Base-by-base conservation (phyloP, 2,113 vertebrate species). In the Coreoperca whiteheadi region DNA sequence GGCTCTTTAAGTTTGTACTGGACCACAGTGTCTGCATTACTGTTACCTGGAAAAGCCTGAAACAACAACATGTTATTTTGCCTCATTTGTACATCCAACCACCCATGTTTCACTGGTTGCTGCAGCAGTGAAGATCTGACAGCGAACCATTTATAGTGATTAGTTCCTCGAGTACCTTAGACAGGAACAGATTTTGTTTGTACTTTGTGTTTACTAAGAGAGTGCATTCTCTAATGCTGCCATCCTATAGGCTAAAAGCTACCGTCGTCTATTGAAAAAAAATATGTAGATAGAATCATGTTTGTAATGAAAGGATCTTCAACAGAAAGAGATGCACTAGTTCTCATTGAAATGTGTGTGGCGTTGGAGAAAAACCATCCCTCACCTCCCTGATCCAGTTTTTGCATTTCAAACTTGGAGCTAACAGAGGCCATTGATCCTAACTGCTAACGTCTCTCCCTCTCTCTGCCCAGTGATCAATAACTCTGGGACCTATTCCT, bases 21-120 rank as follows among this genome's bases (percentile, higher is more conserved):
- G 59, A 93, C 90, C 81, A 94, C 92, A 2, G 89, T 88, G 90
- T 94, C 93, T 4, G 93, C 93, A 10, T 94, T 94, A 15, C 82
- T 93, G 91, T 94, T 94, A 8, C 92, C 93, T 61, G 90, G 91
- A 46, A 93, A 90, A 73, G 91, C 91, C 93, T 94, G 69, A 11
- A 77, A 81, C 21, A 61, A 59, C 2, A 16, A 60, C 11, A 37
- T 48, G 28, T 74, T 69, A 0, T 34, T 63, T 76, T 32, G 7
- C 9, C 18, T 60, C 20, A 30, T 14, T 72, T 43, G 50, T 37
- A 30, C 6, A 69, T 60, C 28, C 12, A 48, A 30, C 3, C 37
- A 43, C 46, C 30, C 15, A 16, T 30, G 43, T 75, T 77, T 21
- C 2, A 2, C 25, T 32, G 23, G 34, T 25, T 54, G 20, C 73